Percentiles rank a stretch among this genome's conserved stretches.
Conservation (phyloP, 2,888 invertebrate species). For the Peribatodes rhomboidaria region DNA sequence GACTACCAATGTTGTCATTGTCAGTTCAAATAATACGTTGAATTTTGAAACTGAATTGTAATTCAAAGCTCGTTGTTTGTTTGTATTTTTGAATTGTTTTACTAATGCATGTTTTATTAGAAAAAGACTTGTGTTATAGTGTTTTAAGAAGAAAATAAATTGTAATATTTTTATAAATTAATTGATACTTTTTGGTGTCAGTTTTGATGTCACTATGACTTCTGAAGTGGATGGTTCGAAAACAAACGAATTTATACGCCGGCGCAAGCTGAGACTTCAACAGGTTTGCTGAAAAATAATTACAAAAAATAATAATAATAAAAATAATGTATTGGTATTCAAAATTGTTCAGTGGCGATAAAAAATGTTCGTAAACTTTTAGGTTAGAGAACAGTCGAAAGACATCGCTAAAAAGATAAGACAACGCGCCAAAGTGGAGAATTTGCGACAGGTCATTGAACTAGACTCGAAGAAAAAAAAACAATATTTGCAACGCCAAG, state of each 20-base stretch:
- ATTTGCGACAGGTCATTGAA: constrained; percentile 66
- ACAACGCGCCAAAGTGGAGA: constrained; percentile 77
- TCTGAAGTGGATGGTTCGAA: constrained; percentile 71
- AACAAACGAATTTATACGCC: constrained; percentile 82
- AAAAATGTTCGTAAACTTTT: constrained; percentile 53
- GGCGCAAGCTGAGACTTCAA: constrained; percentile 80
- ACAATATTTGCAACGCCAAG: constrained; percentile 73
- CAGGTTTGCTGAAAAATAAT: constrained; percentile 68
- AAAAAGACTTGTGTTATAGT: background rate
- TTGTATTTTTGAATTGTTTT: background rate
- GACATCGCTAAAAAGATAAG: constrained; percentile 81
- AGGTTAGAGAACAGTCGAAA: constrained; percentile 85
- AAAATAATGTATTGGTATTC: constrained; percentile 37
- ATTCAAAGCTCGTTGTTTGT: background rate
- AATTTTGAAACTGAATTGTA: background rate
- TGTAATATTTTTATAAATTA: background rate
- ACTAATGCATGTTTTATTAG: background rate
- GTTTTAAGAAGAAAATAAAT: background rate
- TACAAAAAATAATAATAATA: constrained; percentile 39
- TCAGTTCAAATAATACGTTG: too few species aligned
- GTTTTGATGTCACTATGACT: constrained; percentile 70
- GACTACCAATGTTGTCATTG: too few species aligned
- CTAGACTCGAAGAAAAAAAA: constrained; percentile 71
- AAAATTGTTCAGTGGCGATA: constrained; percentile 40
- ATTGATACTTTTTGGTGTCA: constrained; percentile 38